Evolutionary conservation across 2,797 vertebrate genomes (phyloP).

Genomic region (Alcedo atthis): DNA sequence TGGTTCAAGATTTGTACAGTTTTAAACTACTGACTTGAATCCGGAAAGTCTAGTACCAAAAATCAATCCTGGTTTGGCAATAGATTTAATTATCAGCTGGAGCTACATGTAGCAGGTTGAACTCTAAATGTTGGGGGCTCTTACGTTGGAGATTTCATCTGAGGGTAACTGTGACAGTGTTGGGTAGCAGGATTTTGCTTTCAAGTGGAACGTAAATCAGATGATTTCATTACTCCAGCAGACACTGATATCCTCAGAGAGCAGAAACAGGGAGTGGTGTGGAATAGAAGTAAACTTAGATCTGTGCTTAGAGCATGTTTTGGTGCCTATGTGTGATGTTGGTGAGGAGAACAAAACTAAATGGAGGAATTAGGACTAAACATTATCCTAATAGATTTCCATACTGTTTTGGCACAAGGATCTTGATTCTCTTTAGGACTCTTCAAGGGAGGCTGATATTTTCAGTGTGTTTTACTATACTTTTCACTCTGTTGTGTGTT

Average conservation of each 20-base stretch:
- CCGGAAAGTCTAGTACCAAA: not conserved
- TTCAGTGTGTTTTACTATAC: not conserved
- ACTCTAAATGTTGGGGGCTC: not conserved
- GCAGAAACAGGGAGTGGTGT: not conserved
- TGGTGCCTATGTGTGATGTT: accelerated
- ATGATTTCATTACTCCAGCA: not conserved
- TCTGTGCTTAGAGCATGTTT: accelerated
- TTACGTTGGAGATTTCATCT: not conserved
- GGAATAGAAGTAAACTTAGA: not conserved
- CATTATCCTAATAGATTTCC: not conserved
- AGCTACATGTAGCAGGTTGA: not conserved
- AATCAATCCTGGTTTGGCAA: not conserved
- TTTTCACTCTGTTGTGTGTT: not conserved
- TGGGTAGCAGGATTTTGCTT: not conserved
- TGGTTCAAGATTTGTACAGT: not conserved
- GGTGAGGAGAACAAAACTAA: not conserved
- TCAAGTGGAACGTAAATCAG: not conserved
- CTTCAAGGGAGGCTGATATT: not conserved
- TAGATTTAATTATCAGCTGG: not conserved
- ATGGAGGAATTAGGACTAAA: not conserved
- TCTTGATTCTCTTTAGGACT: not conserved
- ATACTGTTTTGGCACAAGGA: not conserved
- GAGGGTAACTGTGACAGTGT: not conserved
- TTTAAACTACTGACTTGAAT: not conserved
- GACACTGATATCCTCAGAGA: not conserved